Base-by-base conservation (phyloP, 2,113 vertebrate genomes). In the Gasterosteus nipponicus region DNA sequence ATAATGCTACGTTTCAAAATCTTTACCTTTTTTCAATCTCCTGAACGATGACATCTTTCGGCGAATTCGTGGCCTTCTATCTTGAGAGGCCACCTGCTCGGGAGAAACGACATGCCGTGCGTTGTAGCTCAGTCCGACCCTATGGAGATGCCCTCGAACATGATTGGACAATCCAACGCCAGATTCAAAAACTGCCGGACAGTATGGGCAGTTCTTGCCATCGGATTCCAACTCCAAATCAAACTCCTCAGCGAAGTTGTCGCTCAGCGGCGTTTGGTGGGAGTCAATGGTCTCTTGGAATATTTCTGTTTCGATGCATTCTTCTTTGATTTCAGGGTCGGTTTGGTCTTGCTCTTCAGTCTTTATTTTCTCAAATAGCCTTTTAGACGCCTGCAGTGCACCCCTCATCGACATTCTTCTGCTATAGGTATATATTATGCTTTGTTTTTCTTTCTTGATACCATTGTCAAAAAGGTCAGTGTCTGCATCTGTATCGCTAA, bases 121-220 rank as follows among this genome's bases (percentile, higher is more conserved):
- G 88, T 97, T 96, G 76, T 97, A 97, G 86, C 94, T 97, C 71
- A 97, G 90, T 81, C 97, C 96, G 47, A 96, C 96, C 94, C 97
- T 94, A 86, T 98, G 96, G 86, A 98, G 96, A 93, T 98, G 97
- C 61, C 97, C 97, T 89, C 97, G 94, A 57, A 98, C 94, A 38
- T 98, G 97, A 93, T 98, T 97, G 81, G 96, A 98, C 89, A 98
- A 93, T 54, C 96, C 96, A 89, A 98, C 96, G 83, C 97, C 97
- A 42, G 97, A 97, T 92, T 98, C 96, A 93, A 98, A 98, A 47
- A 96, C 93, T 74, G 96, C 96, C 79, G 97, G 96, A 90, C 97
- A 97, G 75, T 98, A 98, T 4, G 97, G 97, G 83, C 97, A 98
- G 0, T 93, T 96, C 88, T 97, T 97, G 78, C 93, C 95, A 65